Percentiles rank a stretch among this genome's conserved stretches.
Conservation (phyloP, 2,797 vertebrate genomes). For the Rhincodon typus region DNA sequence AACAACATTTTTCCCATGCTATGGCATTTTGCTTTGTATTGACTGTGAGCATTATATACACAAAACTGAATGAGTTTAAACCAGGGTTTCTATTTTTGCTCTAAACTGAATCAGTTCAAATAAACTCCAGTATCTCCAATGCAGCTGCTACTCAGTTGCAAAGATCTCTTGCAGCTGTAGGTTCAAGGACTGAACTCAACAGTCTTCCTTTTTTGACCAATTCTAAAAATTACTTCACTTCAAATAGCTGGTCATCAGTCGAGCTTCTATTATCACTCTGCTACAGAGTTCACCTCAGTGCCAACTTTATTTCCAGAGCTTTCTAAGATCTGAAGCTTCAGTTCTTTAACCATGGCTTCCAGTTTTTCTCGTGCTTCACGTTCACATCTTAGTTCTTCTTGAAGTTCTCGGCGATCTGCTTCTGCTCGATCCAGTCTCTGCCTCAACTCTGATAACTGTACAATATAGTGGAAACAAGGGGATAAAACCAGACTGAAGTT, state of each 20-base stretch:
- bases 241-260: background rate
- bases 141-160: background rate
- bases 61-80: conserved; percentile 31
- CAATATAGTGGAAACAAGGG: background rate
- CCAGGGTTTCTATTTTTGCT: conserved; percentile 15
- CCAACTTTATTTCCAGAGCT: conserved; percentile 58
- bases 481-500: background rate
- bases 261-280: conserved; percentile 42
- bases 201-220: conserved; percentile 1
- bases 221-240: conserved; percentile 21
- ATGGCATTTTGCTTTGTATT: conserved; percentile 17
- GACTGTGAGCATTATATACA: background rate
- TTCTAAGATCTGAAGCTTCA: conserved; percentile 74
- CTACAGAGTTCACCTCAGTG: conserved; percentile 40
- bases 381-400: conserved; percentile 82
- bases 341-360: conserved; percentile 79
- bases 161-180: conserved; percentile 16
- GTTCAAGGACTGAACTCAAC: background rate
- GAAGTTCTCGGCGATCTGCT: conserved; percentile 83
- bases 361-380: conserved; percentile 83
- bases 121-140: conserved; percentile 12
- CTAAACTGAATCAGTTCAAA: conserved; percentile 9
- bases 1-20: conserved; percentile 34
- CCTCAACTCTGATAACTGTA: conserved; percentile 78
- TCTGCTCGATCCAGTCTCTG: conserved; percentile 82